Evolutionary conservation across 2,888 invertebrate species (phyloP), one percentile per base, ranked within the genome.

Genomic region (Melolontha melolontha): DNA sequence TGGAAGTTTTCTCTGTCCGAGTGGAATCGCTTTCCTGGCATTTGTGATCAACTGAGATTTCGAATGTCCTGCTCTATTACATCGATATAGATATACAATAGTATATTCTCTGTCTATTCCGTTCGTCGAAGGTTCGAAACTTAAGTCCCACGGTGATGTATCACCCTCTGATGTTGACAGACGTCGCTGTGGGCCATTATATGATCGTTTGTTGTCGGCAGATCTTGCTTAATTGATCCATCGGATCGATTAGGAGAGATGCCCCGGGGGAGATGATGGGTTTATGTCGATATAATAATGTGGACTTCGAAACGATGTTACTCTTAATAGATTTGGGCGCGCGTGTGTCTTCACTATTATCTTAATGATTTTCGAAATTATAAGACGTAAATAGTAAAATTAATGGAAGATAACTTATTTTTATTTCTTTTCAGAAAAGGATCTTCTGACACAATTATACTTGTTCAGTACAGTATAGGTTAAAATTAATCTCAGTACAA

Each of bases 1-100:
- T 72, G 5, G 59, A 57, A 44, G 27, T 44, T 59, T 16, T 7
- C 40, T 40, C 54, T 40, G 55, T 22, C 22, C 27, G 16, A 22
- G 74, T 74, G 72, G 73, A 73, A 69, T 71, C 72, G 69, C 67
- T 62, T 49, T 59, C 50, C 27, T 41, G 55, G 64, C 22, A 41
- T 47, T 63, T 27, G 50, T 55, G 57, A 66, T 65, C 59, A 42
- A 57, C 49, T 41, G 57, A 47, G 63, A 54, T 52, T 66, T 51
- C 64, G 57, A 62, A 64, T 62, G 64, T 34, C 49, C 51, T 29
- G 34, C 34, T 34, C 7, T 34, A 34, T 34, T 34, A 34, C 34
- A 34, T 34, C 34, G 6, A 34, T 34, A 34, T 34, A 34, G 34
- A 34, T 34, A 10, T 34, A 34, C 8, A 34, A 34, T 34, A 10